A percentile compares a stretch with the other conserved stretches of the same genome.
phyloP scores from a whole-genome alignment of 2,113 vertebrate genomes.

The Circaetus cinerascens region DNA sequence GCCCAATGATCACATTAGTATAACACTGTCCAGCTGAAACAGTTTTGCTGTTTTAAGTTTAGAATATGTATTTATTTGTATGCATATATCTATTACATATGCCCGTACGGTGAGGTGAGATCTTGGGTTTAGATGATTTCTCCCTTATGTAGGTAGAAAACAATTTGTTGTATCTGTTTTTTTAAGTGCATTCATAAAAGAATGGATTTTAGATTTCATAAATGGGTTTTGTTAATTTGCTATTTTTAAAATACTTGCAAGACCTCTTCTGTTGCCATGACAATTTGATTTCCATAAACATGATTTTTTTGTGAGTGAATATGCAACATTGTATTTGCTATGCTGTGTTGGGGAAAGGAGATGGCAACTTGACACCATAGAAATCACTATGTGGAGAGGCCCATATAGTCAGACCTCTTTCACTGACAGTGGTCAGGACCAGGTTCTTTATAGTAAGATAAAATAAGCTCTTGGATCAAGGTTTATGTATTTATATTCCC shows the following conservation, averaged over 20 bases:
- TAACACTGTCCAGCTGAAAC: not conserved
- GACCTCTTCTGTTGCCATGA: conserved; percentile 78
- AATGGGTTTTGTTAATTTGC: conserved; percentile 75
- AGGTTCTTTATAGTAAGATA: not conserved
- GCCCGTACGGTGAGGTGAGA: not conserved
- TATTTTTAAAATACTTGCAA: conserved; percentile 79
- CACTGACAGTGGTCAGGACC: not conserved
- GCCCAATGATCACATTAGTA: not conserved
- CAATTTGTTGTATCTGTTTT: conserved; percentile 1
- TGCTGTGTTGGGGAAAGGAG: not conserved
- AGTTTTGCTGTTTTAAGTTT: not conserved
- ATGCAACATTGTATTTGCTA: conserved; percentile 27
- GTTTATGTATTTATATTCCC: not conserved
- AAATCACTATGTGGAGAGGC: not conserved
- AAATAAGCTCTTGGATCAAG: not conserved
- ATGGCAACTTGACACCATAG: conserved; percentile 15
- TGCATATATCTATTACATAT: not conserved
- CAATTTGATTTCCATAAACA: conserved; percentile 78
- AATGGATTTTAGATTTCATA: conserved; percentile 66
- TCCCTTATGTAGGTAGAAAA: not conserved
- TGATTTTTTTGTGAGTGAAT: conserved; percentile 58
- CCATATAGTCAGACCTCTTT: not conserved
- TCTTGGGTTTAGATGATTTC: not conserved
- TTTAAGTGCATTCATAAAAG: conserved; percentile 38
- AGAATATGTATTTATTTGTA: not conserved